A percentile compares a stretch with the other conserved stretches of the same genome.
These are phyloP conservation scores for Embidobia sp. DNA, from an alignment of 2,888 invertebrate genomes.

Conservation along the genomic window DNA sequence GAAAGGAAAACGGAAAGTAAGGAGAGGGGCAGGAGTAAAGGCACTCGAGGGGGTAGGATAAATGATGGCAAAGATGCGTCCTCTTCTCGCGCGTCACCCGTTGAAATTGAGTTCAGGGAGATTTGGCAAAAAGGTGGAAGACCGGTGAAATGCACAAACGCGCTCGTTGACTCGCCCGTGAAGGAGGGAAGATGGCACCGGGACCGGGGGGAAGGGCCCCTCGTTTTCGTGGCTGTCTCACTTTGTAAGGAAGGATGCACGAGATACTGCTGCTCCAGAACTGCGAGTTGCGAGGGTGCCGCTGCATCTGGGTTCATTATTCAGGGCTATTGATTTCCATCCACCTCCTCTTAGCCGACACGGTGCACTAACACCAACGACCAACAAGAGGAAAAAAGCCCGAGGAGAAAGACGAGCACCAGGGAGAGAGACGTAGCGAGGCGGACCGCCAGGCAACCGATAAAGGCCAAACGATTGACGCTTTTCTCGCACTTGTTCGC, in stretches of 20 bases:
- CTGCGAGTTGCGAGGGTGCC: conserved; percentile 69
- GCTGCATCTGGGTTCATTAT: conserved; percentile 77
- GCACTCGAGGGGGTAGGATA: conserved; percentile 43
- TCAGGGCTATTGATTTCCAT: conserved; percentile 82
- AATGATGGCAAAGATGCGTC: conserved; percentile 54
- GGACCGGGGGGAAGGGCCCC: conserved; percentile 17
- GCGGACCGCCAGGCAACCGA: conserved; percentile 24
- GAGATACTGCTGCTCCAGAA: conserved; percentile 78
- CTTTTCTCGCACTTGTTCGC: conserved; percentile 55
- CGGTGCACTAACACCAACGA: conserved; percentile 73
- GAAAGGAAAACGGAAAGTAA: background rate
- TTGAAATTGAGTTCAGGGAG: conserved; percentile 60
- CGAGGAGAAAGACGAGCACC: conserved; percentile 45
- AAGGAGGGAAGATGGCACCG: conserved; percentile 21
- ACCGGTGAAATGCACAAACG: conserved; percentile 60
- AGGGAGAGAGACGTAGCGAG: conserved; percentile 64
- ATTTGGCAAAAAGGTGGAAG: conserved; percentile 59
- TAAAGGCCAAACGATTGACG: conserved; percentile 70
- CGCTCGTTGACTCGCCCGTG: conserved; percentile 44
- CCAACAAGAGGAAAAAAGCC: conserved; percentile 68
- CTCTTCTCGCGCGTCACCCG: conserved; percentile 54
- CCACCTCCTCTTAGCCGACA: conserved; percentile 77
- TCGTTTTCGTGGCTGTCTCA: conserved; percentile 49
- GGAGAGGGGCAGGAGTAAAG: conserved; percentile 3
- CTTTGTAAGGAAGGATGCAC: conserved; percentile 65